Conservation (phyloP, 2,113 vertebrate genomes). For the Gnathonemus echidnorhynchus region DNA sequence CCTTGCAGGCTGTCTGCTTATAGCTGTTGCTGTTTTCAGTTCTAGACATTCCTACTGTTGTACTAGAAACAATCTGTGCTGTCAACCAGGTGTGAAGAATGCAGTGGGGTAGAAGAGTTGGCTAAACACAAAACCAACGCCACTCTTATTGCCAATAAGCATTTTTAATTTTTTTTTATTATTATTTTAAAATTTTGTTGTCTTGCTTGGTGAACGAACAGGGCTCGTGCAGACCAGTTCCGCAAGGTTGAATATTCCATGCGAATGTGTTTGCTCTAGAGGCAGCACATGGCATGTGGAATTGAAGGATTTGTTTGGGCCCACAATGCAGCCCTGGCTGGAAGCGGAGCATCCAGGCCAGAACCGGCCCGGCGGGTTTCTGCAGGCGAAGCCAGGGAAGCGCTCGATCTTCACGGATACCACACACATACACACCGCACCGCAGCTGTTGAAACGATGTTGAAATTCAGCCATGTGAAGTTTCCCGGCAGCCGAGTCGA, state of each 20-base stretch:
- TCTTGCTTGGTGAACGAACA: background rate
- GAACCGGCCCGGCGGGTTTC: too few relatives aligned
- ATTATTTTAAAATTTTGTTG: background rate
- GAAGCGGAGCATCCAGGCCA: background rate
- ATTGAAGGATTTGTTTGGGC: background rate
- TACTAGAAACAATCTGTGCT: background rate
- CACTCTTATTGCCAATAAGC: background rate
- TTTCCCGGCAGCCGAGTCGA: background rate
- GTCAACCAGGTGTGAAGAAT: background rate
- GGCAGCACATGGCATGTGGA: background rate
- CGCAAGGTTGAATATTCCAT: background rate
- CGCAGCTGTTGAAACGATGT: background rate
- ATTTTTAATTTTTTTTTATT: background rate
- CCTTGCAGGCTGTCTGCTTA: background rate
- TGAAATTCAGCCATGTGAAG: constrained; percentile 1
- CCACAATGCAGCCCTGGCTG: background rate
- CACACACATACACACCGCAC: background rate
- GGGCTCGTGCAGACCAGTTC: background rate
- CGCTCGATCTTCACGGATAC: background rate
- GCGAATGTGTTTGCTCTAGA: background rate
- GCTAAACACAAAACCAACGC: background rate
- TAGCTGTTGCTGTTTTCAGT: background rate
- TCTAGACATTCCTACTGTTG: background rate
- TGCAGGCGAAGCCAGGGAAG: background rate
- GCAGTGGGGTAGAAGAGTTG: background rate